Conservation (phyloP, 2,113 vertebrate species). For the Elachura formosa region DNA sequence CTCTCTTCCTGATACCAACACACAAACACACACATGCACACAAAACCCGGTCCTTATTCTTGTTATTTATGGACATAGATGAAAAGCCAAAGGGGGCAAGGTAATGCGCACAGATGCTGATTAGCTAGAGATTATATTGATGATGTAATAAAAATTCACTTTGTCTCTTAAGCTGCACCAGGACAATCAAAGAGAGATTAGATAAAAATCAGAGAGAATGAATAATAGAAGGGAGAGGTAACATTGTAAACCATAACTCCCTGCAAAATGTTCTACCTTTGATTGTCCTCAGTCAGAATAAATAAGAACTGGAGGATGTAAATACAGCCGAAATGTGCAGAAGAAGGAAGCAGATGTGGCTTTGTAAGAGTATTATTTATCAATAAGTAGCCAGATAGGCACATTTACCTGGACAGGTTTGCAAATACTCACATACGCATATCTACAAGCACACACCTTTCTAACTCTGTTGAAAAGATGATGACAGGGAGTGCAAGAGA, state of each 20-base stretch:
- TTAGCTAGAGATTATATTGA: conserved; percentile 80
- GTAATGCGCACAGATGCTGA: conserved; percentile 70
- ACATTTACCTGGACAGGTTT: neutral
- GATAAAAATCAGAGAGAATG: conserved; percentile 75
- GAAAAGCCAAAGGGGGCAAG: conserved; percentile 60
- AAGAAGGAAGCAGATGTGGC: neutral
- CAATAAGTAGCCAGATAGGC: neutral
- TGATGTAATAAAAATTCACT: conserved; percentile 84
- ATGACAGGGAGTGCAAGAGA: neutral
- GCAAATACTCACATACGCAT: neutral
- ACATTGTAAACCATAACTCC: conserved; percentile 17
- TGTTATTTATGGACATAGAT: conserved; percentile 65
- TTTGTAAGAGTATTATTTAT: neutral
- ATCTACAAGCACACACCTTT: neutral
- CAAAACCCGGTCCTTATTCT: neutral
- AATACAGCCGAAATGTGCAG: neutral
- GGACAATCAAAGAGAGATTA: conserved; percentile 76
- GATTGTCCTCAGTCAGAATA: neutral
- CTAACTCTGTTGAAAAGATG: neutral
- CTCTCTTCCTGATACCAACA: neutral
- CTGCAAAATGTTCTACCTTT: neutral
- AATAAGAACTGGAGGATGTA: neutral
- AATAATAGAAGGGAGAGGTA: conserved; percentile 67
- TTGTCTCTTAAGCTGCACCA: conserved; percentile 75
- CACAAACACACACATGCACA: neutral